Conservation (phyloP, 2,113 vertebrate genomes). For the Pavo muticus region DNA sequence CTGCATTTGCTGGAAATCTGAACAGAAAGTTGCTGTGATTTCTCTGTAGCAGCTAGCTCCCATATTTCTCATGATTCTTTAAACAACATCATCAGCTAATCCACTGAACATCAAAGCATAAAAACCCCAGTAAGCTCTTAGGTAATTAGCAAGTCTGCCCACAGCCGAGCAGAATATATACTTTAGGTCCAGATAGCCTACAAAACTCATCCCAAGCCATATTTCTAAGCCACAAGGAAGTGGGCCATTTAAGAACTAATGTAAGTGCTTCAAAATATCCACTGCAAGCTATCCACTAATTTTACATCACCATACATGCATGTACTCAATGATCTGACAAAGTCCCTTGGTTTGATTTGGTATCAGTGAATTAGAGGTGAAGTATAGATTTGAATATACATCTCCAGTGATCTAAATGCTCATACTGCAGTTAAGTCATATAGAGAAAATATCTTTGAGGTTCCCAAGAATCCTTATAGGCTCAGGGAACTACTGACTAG, state of each 20-base stretch:
- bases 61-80: background rate
- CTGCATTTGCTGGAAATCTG: background rate
- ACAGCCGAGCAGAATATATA: background rate
- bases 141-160: background rate
- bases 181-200: background rate
- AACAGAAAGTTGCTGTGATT: background rate
- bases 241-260: background rate
- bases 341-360: background rate
- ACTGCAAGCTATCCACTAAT: background rate
- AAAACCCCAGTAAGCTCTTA: background rate
- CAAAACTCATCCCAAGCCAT: background rate
- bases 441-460: background rate
- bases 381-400: background rate
- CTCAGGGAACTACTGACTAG: background rate
- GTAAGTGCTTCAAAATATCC: background rate
- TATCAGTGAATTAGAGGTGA: background rate
- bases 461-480: background rate
- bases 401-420: background rate
- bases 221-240: background rate
- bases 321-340: rapidly evolving
- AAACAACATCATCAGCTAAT: background rate
- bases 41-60: background rate
- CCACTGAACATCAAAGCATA: background rate
- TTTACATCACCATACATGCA: background rate
- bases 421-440: background rate